Evolutionary conservation across 2,113 vertebrate genomes (phyloP), one percentile per base, ranked within the genome.

Genomic region (Aldabrachelys gigantea): DNA sequence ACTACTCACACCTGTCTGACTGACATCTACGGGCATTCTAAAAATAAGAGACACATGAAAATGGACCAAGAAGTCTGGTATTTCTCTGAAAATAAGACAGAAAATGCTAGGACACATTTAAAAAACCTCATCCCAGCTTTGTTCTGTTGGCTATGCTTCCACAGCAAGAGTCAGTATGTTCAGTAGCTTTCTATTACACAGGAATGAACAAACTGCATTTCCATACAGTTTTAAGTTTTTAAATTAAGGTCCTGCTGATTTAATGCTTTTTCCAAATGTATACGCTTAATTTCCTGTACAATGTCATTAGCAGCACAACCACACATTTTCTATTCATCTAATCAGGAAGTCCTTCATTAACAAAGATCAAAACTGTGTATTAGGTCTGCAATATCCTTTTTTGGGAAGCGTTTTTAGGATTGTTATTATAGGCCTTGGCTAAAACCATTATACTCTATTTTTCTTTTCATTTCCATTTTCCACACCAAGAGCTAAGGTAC

Each of bases 201-300:
- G 97, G 98, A 97, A 97, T 96, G 97, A 98, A 96, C 97, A 98
- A 97, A 97, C 97, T 97, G 98, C 96, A 98, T 98, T 98, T 98
- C 98, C 98, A 98, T 98, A 98, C 97, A 98, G 98, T 98, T 98
- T 98, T 97, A 97, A 98, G 98, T 98, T 98, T 98, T 98, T 98
- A 98, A 98, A 98, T 98, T 98, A 98, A 98, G 97, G 98, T 98
- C 98, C 98, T 98, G 98, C 98, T 98, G 98, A 98, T 98, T 98
- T 98, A 98, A 98, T 98, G 98, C 98, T 97, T 98, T 96, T 97
- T 98, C 95, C 98, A 98, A 98, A 98, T 97, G 98, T 98, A 98
- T 98, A 98, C 4, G 97, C 98, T 98, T 98, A 98, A 98, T 98
- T 98, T 98, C 97, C 98, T 98, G 98, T 98, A 98, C 98, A 97